phyloP scores from a whole-genome alignment of 2,888 invertebrate genomes.

The Entomobrya multifasciata region DNA sequence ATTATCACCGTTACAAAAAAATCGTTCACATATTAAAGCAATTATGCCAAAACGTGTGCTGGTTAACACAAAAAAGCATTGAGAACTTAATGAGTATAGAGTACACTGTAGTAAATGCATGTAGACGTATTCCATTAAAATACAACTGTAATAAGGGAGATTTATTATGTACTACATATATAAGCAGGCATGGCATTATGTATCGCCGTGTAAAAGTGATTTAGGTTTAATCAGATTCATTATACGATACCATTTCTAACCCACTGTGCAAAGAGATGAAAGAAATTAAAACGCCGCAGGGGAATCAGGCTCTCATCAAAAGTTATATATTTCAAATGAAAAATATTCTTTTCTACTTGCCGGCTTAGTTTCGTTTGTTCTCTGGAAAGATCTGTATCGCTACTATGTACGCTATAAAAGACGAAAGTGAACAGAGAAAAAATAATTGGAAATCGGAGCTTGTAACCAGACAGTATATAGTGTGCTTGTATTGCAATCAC shows the following conservation, averaged over 20 bases:
- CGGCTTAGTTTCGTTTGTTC: too few relatives aligned
- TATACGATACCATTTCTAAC: background rate
- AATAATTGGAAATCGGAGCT: too few relatives aligned
- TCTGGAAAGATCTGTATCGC: too few relatives aligned
- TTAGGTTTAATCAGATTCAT: conserved; percentile 30
- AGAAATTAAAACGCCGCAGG: background rate
- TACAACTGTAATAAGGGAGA: background rate
- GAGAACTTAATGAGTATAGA: background rate
- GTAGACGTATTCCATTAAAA: background rate
- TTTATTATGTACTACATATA: background rate
- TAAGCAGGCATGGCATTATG: background rate
- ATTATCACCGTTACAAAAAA: conserved; percentile 1
- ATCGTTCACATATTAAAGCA: background rate
- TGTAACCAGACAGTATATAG: too few relatives aligned
- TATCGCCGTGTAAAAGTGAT: background rate
- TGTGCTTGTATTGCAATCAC: too few relatives aligned
- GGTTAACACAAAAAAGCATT: background rate
- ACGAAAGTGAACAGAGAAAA: too few relatives aligned
- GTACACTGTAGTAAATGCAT: background rate
- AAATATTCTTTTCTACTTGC: background rate
- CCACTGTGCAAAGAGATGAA: conserved; percentile 10
- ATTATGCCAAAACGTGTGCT: conserved; percentile 4
- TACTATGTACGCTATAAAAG: too few relatives aligned
- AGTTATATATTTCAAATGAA: background rate
- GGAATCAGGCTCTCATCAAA: conserved; percentile 10